These are phyloP conservation scores for Cossypha niveicapilla DNA, from an alignment of 2,797 vertebrate species.

Conservation along the genomic window DNA sequence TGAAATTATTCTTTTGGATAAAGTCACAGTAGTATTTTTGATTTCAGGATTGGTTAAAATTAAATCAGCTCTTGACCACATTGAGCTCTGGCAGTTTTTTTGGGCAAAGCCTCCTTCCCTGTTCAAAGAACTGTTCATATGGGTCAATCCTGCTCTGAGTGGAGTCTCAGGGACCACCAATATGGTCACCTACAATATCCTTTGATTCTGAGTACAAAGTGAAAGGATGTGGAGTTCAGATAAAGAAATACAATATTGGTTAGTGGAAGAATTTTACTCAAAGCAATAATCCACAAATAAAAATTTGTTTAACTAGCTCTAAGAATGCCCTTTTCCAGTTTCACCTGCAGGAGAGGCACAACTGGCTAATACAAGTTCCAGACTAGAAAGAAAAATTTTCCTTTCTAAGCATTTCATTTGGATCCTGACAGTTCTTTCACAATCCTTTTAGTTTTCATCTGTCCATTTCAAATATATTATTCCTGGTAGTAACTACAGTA, in stretches of 20 bases:
- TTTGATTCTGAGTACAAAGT: background rate
- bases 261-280: background rate
- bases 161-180: background rate
- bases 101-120: background rate
- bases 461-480: background rate
- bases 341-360: background rate
- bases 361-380: background rate
- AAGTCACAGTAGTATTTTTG: background rate
- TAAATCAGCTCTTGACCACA: background rate
- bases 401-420: background rate
- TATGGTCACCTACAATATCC: background rate
- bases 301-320: rapidly evolving
- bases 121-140: background rate
- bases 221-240: background rate
- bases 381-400: background rate
- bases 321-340: background rate
- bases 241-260: background rate
- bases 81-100: background rate
- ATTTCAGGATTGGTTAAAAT: background rate
- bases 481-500: background rate
- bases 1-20: background rate
- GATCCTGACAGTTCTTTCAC: background rate
- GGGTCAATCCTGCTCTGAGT: background rate
- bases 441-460: background rate
- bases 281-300: background rate